A percentile compares a stretch with the other conserved stretches of the same genome.
These are phyloP conservation scores for Steinernema khuongi DNA, from an alignment of 1,140 invertebrate genomes.

Conservation along the genomic window DNA sequence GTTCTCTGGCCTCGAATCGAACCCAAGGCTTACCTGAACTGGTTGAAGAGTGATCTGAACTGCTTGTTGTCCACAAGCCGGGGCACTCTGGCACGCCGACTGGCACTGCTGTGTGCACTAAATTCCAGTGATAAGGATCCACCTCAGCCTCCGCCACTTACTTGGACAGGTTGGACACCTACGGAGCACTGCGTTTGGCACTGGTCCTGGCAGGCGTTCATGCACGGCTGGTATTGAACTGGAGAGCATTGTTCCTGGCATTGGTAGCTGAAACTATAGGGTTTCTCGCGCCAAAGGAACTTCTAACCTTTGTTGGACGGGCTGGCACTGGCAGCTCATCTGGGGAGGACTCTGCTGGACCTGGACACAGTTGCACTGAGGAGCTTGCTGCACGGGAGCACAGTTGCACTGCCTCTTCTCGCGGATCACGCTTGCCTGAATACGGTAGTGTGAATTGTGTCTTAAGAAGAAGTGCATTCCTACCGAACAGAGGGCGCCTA, in stretches of 20 bases:
- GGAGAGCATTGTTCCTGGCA: constrained; percentile 34
- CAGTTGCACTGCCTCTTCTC: constrained; percentile 35
- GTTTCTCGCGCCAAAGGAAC: too few species aligned
- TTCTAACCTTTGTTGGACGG: constrained; percentile 26
- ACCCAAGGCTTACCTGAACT: too few species aligned
- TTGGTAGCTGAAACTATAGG: too few species aligned
- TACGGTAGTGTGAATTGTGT: background rate
- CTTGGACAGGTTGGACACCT: constrained; percentile 7
- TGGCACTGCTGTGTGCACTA: constrained; percentile 34
- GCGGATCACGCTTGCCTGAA: constrained; percentile 28
- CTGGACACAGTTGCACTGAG: constrained; percentile 26
- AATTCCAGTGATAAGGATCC: constrained; percentile 1
- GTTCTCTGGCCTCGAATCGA: constrained; percentile 3
- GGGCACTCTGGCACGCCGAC: constrained; percentile 25
- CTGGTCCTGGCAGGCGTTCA: constrained; percentile 23
- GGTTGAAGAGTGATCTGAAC: constrained; percentile 15
- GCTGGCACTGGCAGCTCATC: constrained; percentile 28
- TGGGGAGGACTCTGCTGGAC: constrained; percentile 13
- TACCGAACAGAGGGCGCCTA: constrained; percentile 18
- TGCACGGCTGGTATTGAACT: constrained; percentile 18
- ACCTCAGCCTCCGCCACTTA: background rate
- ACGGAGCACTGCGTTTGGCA: constrained; percentile 12
- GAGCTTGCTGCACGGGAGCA: constrained; percentile 24
- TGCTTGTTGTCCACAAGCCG: constrained; percentile 23
- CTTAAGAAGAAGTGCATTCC: background rate